A percentile compares a stretch with the other conserved stretches of the same genome.
Evolutionary conservation across 2,888 invertebrate genomes (phyloP).

Genomic region (Pelosia muscerda): DNA sequence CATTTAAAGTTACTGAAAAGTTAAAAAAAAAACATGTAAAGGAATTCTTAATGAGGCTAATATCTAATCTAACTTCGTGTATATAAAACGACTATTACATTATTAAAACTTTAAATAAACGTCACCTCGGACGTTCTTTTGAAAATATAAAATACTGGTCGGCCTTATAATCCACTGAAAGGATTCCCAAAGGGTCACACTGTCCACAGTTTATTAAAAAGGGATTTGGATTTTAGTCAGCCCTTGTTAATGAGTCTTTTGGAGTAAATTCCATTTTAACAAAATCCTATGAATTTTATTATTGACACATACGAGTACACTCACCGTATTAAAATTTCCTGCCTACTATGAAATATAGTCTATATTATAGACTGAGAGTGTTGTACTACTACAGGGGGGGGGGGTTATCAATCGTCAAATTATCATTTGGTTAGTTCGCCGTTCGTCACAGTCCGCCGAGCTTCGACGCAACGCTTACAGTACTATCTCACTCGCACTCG

Average conservation of each 20-base stretch:
- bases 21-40: too few species aligned
- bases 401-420: too few species aligned
- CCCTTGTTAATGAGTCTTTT: not conserved
- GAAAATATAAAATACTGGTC: constrained; percentile 10
- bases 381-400: too few species aligned
- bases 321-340: not conserved
- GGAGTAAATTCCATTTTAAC: too few species aligned
- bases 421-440: too few species aligned
- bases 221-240: constrained; percentile 8
- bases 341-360: too few species aligned
- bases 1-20: too few species aligned
- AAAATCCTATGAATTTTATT: not conserved
- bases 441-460: too few species aligned
- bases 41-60: too few species aligned
- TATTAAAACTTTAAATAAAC: not conserved
- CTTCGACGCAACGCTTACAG: too few species aligned
- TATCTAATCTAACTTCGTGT: not conserved
- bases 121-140: not conserved
- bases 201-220: constrained; percentile 17
- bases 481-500: too few species aligned
- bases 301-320: not conserved
- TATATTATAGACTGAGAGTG: too few species aligned
- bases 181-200: constrained; percentile 9
- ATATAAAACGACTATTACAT: not conserved
- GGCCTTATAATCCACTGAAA: constrained; percentile 13